Percentiles rank a stretch among this genome's conserved stretches.
Evolutionary conservation across 2,797 vertebrate species (phyloP).

Genomic region (Nannoperca australis): DNA sequence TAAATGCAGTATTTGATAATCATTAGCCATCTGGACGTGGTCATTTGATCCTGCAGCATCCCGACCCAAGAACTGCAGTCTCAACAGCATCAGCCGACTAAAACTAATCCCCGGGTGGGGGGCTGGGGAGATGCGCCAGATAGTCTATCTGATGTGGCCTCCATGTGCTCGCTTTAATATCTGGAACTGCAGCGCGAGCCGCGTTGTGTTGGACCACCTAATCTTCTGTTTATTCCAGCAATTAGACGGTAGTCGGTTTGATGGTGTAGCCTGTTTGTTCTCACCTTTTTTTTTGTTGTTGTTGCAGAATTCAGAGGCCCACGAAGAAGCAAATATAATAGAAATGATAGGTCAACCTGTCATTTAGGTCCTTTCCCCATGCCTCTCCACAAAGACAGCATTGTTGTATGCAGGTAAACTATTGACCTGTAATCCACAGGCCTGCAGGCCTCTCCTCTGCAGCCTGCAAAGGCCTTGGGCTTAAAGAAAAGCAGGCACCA

Average conservation of each 20-base stretch:
- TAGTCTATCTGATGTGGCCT: constrained; percentile 13
- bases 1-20: constrained; percentile 76
- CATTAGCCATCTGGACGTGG: constrained; percentile 86
- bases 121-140: constrained; percentile 52
- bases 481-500: neutral
- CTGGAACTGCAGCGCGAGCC: constrained; percentile 29
- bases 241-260: neutral
- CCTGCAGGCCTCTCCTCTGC: constrained; percentile 49
- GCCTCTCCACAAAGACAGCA: neutral
- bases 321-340: neutral
- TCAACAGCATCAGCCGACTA: constrained; percentile 73
- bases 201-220: neutral
- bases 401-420: constrained; percentile 7
- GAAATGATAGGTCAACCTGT: neutral
- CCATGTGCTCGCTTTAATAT: constrained; percentile 28
- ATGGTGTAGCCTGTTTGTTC: neutral
- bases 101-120: constrained; percentile 68
- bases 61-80: constrained; percentile 73
- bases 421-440: constrained; percentile 4
- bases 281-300: too few species aligned
- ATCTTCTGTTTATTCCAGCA: constrained; percentile 5
- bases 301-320: neutral
- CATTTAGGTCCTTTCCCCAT: neutral
- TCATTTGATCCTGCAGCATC: constrained; percentile 86
- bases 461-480: constrained; percentile 9